phyloP scores from a whole-genome alignment of 2,888 invertebrate genomes.

The Amphipyra berbera region DNA sequence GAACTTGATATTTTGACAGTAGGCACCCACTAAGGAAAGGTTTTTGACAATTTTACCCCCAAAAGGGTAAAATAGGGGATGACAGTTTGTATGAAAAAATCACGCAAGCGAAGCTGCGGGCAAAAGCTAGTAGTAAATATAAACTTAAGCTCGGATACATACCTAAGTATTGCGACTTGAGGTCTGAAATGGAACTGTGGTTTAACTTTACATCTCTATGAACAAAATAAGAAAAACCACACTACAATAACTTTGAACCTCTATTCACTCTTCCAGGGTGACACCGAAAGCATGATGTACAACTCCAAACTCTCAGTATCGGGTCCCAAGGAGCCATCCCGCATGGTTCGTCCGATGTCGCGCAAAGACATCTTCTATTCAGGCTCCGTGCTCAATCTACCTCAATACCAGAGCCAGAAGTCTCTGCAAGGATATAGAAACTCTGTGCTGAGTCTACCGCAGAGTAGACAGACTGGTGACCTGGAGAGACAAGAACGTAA shows the following conservation, averaged over 20 bases:
- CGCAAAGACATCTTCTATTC: constrained; percentile 99
- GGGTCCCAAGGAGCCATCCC: constrained; percentile 77
- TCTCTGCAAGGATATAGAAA: constrained; percentile 97
- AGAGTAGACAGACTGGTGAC: constrained; percentile 91
- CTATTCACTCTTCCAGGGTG: constrained; percentile 74
- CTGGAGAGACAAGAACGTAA: constrained; percentile 92
- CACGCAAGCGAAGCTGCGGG: no score
- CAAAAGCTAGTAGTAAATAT: no score
- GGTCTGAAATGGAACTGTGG: no score
- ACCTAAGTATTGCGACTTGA: no score
- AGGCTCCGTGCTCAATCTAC: constrained; percentile 97
- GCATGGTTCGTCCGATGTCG: constrained; percentile 96
- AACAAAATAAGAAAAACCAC: no score
- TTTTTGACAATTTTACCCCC: no score
- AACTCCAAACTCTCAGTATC: constrained; percentile 92
- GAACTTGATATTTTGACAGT: no score
- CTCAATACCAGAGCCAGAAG: constrained; percentile 97
- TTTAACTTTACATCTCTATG: no score
- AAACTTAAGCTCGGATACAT: no score
- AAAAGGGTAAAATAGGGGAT: no score
- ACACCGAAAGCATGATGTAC: constrained; percentile 92
- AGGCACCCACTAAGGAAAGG: no score
- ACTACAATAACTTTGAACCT: not conserved
- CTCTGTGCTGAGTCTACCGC: constrained; percentile 96
- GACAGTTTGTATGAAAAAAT: no score